Evolutionary conservation across 2,888 invertebrate species (phyloP).

Genomic region (Brachyptera risi): DNA sequence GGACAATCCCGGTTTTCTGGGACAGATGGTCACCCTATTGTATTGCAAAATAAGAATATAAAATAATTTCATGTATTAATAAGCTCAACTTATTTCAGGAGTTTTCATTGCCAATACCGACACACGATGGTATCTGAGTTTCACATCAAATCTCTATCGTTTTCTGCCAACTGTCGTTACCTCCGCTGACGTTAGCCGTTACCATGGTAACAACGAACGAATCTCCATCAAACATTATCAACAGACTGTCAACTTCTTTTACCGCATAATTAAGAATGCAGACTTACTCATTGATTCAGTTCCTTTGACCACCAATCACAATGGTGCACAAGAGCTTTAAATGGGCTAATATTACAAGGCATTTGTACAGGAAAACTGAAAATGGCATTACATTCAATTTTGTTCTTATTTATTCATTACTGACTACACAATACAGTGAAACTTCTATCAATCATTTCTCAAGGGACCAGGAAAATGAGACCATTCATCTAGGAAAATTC

Average conservation of each 20-base stretch:
- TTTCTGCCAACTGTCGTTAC: slow-evolving; percentile 42
- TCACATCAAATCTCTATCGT: slow-evolving; percentile 46
- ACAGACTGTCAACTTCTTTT: slow-evolving; percentile 47
- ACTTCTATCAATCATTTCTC: no score
- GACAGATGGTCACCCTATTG: no score
- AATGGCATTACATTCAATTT: no score
- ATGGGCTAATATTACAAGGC: neutral
- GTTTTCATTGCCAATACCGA: slow-evolving; percentile 47
- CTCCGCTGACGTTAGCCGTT: slow-evolving; percentile 41
- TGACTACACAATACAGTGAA: no score
- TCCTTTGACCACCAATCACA: neutral
- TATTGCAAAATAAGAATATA: no score
- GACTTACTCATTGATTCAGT: neutral
- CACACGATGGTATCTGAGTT: slow-evolving; percentile 45
- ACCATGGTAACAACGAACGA: slow-evolving; percentile 50
- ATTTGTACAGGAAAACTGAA: no score
- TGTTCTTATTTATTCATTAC: no score
- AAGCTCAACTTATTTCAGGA: slow-evolving; percentile 33
- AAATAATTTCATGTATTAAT: no score
- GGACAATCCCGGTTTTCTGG: no score
- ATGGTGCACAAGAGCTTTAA: slow-evolving; percentile 4
- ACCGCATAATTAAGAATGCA: slow-evolving; percentile 45
- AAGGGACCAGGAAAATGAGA: no score
- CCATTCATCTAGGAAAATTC: no score
- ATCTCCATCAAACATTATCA: slow-evolving; percentile 46